Percentiles rank a stretch among this genome's conserved stretches.
Evolutionary conservation across 2,113 vertebrate species (phyloP).

Genomic region (Channa maculata): DNA sequence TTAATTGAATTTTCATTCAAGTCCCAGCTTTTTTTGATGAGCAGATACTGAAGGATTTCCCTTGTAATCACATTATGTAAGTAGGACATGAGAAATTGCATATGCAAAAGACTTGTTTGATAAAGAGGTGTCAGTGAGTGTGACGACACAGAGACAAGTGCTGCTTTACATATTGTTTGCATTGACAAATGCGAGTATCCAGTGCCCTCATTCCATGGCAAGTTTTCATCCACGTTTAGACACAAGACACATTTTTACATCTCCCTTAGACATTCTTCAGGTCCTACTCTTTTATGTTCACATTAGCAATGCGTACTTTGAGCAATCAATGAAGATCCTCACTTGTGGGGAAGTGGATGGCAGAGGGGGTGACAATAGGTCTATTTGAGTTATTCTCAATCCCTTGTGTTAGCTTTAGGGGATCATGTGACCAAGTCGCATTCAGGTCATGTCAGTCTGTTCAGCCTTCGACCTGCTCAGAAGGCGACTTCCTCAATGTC

Average conservation of each 20-base stretch:
- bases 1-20: too few relatives aligned
- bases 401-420: slow-evolving; percentile 71
- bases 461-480: slow-evolving; percentile 70
- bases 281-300: not conserved
- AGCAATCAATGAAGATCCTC: slow-evolving; percentile 40
- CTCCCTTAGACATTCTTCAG: not conserved
- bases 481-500: slow-evolving; percentile 42
- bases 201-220: not conserved
- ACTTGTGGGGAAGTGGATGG: slow-evolving; percentile 57
- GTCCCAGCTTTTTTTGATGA: not conserved
- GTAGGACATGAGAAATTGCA: not conserved
- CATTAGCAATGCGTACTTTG: slow-evolving; percentile 12
- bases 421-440: slow-evolving; percentile 77
- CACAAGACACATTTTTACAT: slow-evolving; percentile 1
- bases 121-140: not conserved
- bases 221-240: slow-evolving; percentile 7
- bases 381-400: slow-evolving; percentile 71
- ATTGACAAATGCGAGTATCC: slow-evolving; percentile 6
- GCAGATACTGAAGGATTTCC: not conserved
- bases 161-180: slow-evolving; percentile 39
- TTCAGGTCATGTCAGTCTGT: slow-evolving; percentile 75
- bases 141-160: not conserved
- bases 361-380: slow-evolving; percentile 68
- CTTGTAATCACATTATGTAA: not conserved
- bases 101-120: slow-evolving; percentile 5